These are phyloP conservation scores for Mobula hypostoma DNA, from an alignment of 2,113 vertebrate genomes.

Conservation along the genomic window DNA sequence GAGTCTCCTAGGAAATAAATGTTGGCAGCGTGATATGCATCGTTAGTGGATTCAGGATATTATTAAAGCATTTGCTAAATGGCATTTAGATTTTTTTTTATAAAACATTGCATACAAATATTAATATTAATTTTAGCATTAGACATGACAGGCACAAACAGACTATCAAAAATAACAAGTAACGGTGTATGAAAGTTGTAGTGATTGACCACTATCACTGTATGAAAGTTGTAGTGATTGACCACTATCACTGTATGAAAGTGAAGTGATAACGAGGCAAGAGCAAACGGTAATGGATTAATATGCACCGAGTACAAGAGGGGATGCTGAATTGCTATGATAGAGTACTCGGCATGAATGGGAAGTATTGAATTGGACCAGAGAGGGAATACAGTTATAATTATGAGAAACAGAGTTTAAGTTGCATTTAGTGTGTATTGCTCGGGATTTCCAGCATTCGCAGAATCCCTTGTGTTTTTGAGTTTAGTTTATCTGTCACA, in stretches of 20 bases:
- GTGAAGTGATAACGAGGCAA: too few relatives aligned
- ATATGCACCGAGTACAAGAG: too few relatives aligned
- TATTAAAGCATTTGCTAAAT: background rate
- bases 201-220: too few relatives aligned
- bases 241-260: too few relatives aligned
- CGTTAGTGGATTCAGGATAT: background rate
- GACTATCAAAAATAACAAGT: background rate
- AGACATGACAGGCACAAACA: background rate
- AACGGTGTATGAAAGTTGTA: background rate
- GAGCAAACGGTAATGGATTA: too few relatives aligned
- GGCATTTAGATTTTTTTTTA: background rate
- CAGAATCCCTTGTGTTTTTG: too few relatives aligned
- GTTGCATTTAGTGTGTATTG: background rate
- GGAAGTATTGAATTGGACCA: background rate
- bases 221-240: too few relatives aligned
- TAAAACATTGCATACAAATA: slow-evolving; percentile 1
- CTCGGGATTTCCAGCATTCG: too few relatives aligned
- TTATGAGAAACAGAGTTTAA: background rate
- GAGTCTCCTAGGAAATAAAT: background rate
- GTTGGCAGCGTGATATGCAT: background rate
- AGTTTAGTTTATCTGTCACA: too few relatives aligned
- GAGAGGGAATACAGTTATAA: background rate
- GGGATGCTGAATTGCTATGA: too few relatives aligned
- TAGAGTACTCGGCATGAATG: background rate
- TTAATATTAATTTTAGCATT: slow-evolving; percentile 2